A percentile compares a stretch with the other conserved stretches of the same genome.
Conservation (phyloP, 2,888 invertebrate species). For the Eueremaeus valkanovi region DNA sequence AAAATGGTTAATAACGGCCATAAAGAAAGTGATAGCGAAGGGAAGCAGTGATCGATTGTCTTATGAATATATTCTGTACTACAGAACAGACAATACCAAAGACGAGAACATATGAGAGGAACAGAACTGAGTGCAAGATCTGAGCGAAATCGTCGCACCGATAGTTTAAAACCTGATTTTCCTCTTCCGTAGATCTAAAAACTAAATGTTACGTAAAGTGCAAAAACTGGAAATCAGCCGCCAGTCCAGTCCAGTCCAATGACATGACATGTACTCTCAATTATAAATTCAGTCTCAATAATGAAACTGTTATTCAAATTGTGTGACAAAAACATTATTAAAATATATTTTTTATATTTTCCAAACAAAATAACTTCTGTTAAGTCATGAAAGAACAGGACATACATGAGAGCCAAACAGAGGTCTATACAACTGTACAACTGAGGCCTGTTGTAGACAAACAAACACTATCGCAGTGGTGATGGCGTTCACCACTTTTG, state of each 20-base stretch:
- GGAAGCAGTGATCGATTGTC: background rate
- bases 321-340: background rate
- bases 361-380: too few relatives aligned
- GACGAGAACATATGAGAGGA: background rate
- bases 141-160: background rate
- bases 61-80: too few relatives aligned
- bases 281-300: background rate
- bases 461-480: too few relatives aligned
- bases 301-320: background rate
- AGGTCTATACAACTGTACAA: too few relatives aligned
- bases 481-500: too few relatives aligned
- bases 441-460: too few relatives aligned
- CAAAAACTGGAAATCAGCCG: background rate
- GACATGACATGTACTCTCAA: background rate
- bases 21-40: background rate
- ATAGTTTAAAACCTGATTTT: background rate
- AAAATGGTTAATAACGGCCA: background rate
- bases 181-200: constrained; percentile 3
- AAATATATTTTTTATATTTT: too few relatives aligned
- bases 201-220: background rate
- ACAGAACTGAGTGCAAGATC: background rate
- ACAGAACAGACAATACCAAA: too few relatives aligned
- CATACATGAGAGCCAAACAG: too few relatives aligned
- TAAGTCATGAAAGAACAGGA: too few relatives aligned
- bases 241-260: background rate